Evolutionary conservation across 2,113 vertebrate genomes (phyloP), one percentile per base, ranked within the genome.

Genomic region (Pomatostomus ruficeps): DNA sequence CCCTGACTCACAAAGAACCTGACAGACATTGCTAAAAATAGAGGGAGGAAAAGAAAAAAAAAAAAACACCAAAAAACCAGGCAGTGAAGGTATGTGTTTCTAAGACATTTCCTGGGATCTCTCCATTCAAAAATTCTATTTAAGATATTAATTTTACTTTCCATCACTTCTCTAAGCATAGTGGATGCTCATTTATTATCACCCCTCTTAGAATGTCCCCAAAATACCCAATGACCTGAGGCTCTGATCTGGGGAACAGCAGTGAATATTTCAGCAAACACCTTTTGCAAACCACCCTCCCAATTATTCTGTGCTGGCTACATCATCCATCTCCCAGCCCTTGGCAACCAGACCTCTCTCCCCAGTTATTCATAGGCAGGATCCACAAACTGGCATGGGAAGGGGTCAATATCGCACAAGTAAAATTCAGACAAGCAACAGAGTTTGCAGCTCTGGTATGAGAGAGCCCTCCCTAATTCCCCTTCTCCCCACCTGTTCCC

Each of bases 21-120:
- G 40, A 61, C 28, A 35, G 2, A 12, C 2, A 16, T 31, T 81
- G 54, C 25, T 51, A 42, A 49, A 72, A 83, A 65, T 1, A 12
- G 7, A 43, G n/a, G 36, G 10, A 28, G 7, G 40, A 42, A 42
- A n/a, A n/a, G 8, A 8, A 1, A 0, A 2, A n/a, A 42, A 22
- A 31, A 43, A 16, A 0, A 15, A 3, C 19, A 20, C 20, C 23
- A 58, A 45, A 52, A 55, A 35, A 61, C 0, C 9, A 46, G 42
- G 12, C n/a, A 28, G 29, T 22, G 62, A n/a, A 55, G 16, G 10
- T 17, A 23, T 20, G 16, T 17, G 6, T 31, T 12, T 74, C 15
- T 7, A 38, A 66, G 35, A 42, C 1, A 51, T 70, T 55, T 88
- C 33, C 46, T 25, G 21, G 5, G 16, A 66, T 45, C 3, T 57